phyloP scores from a whole-genome alignment of 2,888 invertebrate species.

The Dorcus hopei region DNA sequence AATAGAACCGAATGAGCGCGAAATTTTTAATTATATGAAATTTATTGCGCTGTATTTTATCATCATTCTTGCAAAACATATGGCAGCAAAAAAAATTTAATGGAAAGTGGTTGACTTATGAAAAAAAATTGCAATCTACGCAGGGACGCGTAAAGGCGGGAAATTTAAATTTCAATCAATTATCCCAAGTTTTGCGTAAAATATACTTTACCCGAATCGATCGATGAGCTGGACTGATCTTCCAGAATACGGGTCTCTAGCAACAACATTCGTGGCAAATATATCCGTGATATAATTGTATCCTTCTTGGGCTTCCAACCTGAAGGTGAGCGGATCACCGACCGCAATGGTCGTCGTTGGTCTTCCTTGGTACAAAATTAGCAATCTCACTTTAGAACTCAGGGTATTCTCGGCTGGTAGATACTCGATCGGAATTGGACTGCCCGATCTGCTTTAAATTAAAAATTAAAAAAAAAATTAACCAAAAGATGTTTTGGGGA shows the following conservation, averaged over 20 bases:
- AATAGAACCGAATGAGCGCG: too few relatives aligned
- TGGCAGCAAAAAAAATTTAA: too few relatives aligned
- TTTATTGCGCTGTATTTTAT: too few relatives aligned
- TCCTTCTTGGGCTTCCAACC: slow-evolving; percentile 84
- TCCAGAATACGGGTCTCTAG: slow-evolving; percentile 88
- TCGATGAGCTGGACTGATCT: slow-evolving; percentile 87
- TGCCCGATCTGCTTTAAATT: slow-evolving; percentile 66
- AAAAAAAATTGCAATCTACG: too few relatives aligned
- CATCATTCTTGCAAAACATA: too few relatives aligned
- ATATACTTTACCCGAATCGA: slow-evolving; percentile 68
- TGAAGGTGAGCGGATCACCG: slow-evolving; percentile 86
- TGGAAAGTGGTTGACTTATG: too few relatives aligned
- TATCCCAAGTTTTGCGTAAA: background rate
- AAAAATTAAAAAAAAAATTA: slow-evolving; percentile 37
- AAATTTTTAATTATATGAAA: too few relatives aligned
- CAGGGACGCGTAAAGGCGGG: too few relatives aligned
- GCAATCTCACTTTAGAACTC: slow-evolving; percentile 80
- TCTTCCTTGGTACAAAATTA: slow-evolving; percentile 84
- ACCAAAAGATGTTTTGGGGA: background rate
- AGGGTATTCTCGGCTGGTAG: slow-evolving; percentile 87
- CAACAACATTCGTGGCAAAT: slow-evolving; percentile 89
- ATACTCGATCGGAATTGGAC: slow-evolving; percentile 90
- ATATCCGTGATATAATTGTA: slow-evolving; percentile 86
- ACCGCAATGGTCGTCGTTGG: slow-evolving; percentile 93
- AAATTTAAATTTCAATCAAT: background rate